Evolutionary conservation across 2,888 invertebrate species (phyloP).

Genomic region (Griposia aprilina): DNA sequence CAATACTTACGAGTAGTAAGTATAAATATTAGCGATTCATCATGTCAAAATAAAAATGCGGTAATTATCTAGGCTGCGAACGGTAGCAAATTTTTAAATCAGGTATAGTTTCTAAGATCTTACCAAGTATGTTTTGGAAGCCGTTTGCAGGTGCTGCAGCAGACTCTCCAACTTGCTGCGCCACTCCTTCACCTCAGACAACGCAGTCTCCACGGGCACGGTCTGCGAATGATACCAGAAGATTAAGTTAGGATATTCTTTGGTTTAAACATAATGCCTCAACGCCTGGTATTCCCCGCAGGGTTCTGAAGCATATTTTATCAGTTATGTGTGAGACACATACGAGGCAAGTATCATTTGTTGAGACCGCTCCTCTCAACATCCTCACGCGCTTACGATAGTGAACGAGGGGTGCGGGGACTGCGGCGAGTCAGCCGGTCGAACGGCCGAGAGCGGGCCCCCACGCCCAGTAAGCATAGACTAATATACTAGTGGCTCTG

Average conservation of each 20-base stretch:
- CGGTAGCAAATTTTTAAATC: not conserved
- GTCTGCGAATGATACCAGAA: slow-evolving; percentile 79
- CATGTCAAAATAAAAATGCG: not conserved
- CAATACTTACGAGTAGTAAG: no score
- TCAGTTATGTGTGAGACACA: not conserved
- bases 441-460: no score
- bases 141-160: slow-evolving; percentile 88
- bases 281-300: not conserved
- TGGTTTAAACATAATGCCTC: not conserved
- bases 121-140: slow-evolving; percentile 90
- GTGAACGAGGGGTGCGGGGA: no score
- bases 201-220: slow-evolving; percentile 91
- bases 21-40: no score
- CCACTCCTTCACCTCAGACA: slow-evolving; percentile 88
- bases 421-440: no score
- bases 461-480: no score
- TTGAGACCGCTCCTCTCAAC: no score
- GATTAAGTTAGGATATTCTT: not conserved
- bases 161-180: slow-evolving; percentile 84
- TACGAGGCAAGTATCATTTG: no score
- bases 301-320: not conserved
- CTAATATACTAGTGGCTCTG: no score
- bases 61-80: not conserved
- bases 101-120: slow-evolving; percentile 49
- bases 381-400: no score